A percentile compares a stretch with the other conserved stretches of the same genome.
Conservation (phyloP, 2,113 vertebrate genomes). For the Urocynchramus pylzowi region DNA sequence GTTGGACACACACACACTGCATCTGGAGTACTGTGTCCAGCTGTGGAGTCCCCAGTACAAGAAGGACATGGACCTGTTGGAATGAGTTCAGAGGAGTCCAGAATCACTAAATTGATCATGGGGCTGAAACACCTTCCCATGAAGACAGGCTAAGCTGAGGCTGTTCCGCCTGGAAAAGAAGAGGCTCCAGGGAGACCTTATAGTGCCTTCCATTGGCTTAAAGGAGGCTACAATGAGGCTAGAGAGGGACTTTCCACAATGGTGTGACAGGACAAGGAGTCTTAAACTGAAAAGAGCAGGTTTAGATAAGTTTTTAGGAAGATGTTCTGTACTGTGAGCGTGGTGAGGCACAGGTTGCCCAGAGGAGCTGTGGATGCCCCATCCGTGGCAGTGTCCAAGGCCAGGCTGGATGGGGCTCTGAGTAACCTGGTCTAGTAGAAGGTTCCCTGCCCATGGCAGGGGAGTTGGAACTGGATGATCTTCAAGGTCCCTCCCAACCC, state of each 20-base stretch:
- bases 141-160: background rate
- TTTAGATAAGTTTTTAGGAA: background rate
- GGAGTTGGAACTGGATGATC: background rate
- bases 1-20: background rate
- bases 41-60: background rate
- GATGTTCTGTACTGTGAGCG: background rate
- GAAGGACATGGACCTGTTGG: background rate
- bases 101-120: background rate
- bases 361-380: background rate
- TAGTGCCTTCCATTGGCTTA: background rate
- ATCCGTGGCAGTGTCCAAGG: background rate
- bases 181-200: background rate
- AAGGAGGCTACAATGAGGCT: background rate
- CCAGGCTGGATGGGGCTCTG: background rate
- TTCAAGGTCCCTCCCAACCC: background rate
- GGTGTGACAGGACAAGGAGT: background rate
- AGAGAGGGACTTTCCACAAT: background rate
- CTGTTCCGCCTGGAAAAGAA: background rate
- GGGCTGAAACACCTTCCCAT: background rate
- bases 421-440: background rate
- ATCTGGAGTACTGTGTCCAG: background rate
- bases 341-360: background rate
- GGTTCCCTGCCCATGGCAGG: background rate
- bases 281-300: background rate
- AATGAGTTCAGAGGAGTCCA: background rate